Evolutionary conservation across 2,113 vertebrate genomes (phyloP), one percentile per base, ranked within the genome.

Genomic region (Cariama cristata): DNA sequence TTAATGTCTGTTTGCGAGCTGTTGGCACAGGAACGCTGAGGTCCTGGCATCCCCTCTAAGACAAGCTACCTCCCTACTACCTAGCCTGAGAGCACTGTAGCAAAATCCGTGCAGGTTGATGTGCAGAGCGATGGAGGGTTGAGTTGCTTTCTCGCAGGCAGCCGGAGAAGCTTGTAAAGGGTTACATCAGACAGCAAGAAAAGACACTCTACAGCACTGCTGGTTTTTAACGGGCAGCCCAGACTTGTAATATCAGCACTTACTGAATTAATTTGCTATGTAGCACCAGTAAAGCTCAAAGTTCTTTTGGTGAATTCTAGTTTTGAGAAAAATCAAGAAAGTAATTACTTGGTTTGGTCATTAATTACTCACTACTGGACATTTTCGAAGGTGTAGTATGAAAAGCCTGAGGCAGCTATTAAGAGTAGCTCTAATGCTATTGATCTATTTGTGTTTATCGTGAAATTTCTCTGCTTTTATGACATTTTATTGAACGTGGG

Each of bases 311-410:
- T 92, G 91, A 89, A 93, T 96, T 97, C 90, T 60, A 63, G 93
- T 96, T 95, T 96, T 96, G 89, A 93, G 95, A 72, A 94, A 96
- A 97, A 97, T 97, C 97, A 97, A 97, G 91, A 97, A 97, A 97
- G 95, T 90, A 97, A 98, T 98, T 98, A 97, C 95, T 93, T 60
- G 88, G 82, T 81, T 80, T 5, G 80, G 90, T 96, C 97, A 97
- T 98, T 98, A 97, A 97, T 98, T 97, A 97, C 97, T 93, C 85
- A 38, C 83, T 86, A 90, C 95, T 95, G 94, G 94, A 97, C 95
- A 63, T 92, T 95, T 97, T 92, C 7, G 69, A 87, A 92, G 72
- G 50, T 62, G 73, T 59, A 24, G 22, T 45, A 60, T 84, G 74
- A 74, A 88, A 96, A 97, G 94, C 97, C 97, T 53, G 90, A 97